Evolutionary conservation across 2,113 vertebrate genomes (phyloP).

Genomic region (Apteryx mantelli): DNA sequence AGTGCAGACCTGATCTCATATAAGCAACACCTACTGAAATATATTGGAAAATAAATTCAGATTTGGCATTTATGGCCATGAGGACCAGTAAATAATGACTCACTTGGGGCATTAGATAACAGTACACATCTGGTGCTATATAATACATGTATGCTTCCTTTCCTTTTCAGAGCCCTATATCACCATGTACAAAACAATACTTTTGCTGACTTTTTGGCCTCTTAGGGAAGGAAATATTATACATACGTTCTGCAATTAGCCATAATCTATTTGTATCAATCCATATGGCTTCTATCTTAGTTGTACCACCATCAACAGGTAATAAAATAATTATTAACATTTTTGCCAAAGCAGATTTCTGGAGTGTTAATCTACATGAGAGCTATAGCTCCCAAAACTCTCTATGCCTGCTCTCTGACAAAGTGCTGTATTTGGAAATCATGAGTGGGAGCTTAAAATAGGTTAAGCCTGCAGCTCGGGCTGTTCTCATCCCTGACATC

Average conservation of each 20-base stretch:
- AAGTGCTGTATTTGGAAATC: conserved; percentile 42
- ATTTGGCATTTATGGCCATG: background rate
- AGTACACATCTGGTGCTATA: background rate
- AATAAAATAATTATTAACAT: background rate
- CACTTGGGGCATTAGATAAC: background rate
- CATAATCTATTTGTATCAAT: background rate
- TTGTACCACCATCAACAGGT: background rate
- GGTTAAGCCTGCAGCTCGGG: conserved; percentile 38
- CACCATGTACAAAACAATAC: background rate
- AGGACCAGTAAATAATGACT: background rate
- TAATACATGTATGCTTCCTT: background rate
- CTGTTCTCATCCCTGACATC: conserved; percentile 46
- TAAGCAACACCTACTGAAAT: background rate
- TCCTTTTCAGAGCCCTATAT: background rate
- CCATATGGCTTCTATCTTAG: background rate
- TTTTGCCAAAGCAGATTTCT: background rate
- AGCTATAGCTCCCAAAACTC: background rate
- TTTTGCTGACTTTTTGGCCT: background rate
- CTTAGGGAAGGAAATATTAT: background rate
- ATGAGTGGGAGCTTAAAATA: conserved; percentile 61
- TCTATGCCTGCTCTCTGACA: background rate
- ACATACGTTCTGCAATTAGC: background rate
- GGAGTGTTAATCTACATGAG: background rate
- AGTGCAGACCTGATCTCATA: background rate
- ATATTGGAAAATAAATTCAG: background rate